These are phyloP conservation scores for Selenia dentaria DNA, from an alignment of 2,888 invertebrate species.

Conservation along the genomic window DNA sequence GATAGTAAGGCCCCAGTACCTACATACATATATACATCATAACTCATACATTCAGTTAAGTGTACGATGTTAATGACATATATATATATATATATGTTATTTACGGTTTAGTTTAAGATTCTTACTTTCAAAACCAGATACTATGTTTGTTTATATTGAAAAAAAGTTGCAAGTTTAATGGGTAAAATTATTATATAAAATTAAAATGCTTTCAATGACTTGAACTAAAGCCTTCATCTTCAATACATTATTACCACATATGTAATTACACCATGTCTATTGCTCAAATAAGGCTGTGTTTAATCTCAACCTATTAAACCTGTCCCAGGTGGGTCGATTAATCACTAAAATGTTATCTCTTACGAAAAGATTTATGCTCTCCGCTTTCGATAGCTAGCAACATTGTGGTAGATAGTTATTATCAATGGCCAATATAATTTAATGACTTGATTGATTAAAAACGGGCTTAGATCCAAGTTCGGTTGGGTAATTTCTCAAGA, in stretches of 20 bases:
- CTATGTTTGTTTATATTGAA: too few species aligned
- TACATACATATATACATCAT: too few species aligned
- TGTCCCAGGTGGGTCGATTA: constrained; percentile 30
- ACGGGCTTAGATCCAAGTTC: background rate
- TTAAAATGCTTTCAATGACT: constrained; percentile 9
- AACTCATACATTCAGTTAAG: too few species aligned
- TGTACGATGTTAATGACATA: too few species aligned
- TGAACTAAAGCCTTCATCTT: background rate
- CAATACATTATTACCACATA: constrained; percentile 7
- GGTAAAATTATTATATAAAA: too few species aligned
- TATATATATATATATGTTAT: too few species aligned
- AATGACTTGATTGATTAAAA: constrained; percentile 19
- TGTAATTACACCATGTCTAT: constrained; percentile 4
- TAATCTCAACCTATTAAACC: constrained; percentile 17
- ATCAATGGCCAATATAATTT: constrained; percentile 23
- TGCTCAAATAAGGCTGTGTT: constrained; percentile 15
- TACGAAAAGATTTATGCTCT: constrained; percentile 30
- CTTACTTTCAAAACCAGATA: too few species aligned
- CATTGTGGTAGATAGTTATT: constrained; percentile 18
- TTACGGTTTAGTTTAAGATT: too few species aligned
- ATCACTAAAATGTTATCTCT: constrained; percentile 31
- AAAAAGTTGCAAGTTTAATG: too few species aligned
- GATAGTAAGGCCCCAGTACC: too few species aligned
- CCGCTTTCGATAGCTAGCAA: constrained; percentile 14
- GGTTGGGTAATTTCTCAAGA: background rate